A percentile compares a stretch with the other conserved stretches of the same genome.
Conservation (phyloP, 2,113 vertebrate genomes). For the Phodopus roborovskii region DNA sequence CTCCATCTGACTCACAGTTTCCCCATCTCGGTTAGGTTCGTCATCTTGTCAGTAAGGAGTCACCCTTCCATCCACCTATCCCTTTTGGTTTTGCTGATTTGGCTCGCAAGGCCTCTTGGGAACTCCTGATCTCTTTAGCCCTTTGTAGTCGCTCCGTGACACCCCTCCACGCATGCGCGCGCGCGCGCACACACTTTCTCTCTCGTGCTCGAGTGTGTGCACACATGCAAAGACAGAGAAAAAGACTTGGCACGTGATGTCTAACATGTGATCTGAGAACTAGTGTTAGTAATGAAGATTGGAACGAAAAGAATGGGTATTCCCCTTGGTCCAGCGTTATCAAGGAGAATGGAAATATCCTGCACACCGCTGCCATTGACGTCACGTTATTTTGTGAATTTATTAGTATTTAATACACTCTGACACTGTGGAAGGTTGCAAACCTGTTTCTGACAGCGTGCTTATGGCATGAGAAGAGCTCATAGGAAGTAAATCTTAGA, state of each 20-base stretch:
- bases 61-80: fast-evolving
- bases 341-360: neutral
- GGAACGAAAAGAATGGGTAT: neutral
- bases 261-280: neutral
- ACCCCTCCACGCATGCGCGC: neutral
- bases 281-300: neutral
- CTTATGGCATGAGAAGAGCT: too few species aligned
- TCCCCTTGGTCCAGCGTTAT: neutral
- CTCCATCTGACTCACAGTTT: neutral
- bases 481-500: neutral
- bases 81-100: too few species aligned
- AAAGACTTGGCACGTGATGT: neutral
- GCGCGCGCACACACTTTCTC: neutral
- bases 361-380: neutral
- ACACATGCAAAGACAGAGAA: neutral
- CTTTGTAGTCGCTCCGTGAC: neutral
- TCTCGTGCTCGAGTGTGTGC: too few species aligned
- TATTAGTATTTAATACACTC: neutral
- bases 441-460: neutral
- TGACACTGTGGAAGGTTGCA: neutral
- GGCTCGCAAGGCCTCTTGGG: neutral
- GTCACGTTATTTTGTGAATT: too few species aligned
- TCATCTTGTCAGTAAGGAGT: neutral
- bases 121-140: neutral
- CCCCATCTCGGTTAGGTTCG: neutral